A percentile compares a stretch with the other conserved stretches of the same genome.
Conservation (phyloP, 1,140 invertebrate genomes). For the Pseudomyrmex flavicornis region DNA sequence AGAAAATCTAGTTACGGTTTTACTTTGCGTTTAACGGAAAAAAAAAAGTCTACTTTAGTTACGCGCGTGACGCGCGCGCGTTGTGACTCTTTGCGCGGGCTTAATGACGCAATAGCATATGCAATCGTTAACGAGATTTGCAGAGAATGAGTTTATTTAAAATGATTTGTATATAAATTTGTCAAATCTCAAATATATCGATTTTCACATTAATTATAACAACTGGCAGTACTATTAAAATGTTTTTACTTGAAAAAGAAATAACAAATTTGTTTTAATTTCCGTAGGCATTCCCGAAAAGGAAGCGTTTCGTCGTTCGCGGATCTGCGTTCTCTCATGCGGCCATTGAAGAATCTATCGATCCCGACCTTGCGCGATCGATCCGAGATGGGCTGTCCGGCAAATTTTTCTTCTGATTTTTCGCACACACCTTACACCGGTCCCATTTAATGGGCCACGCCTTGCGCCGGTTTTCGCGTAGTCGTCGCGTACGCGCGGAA, state of each 20-base stretch:
- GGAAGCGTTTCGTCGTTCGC: slow-evolving; percentile 1
- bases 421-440: slow-evolving; percentile 49
- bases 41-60: too few relatives aligned
- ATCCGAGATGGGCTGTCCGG: slow-evolving; percentile 5
- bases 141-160: too few relatives aligned
- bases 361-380: slow-evolving; percentile 55
- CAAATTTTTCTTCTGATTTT: background rate
- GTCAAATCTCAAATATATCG: too few relatives aligned
- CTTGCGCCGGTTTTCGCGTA: slow-evolving; percentile 38
- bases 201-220: too few relatives aligned
- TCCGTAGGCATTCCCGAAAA: slow-evolving; percentile 34
- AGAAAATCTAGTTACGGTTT: background rate
- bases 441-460: slow-evolving; percentile 66
- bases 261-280: slow-evolving; percentile 33
- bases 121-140: too few relatives aligned
- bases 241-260: background rate
- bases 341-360: slow-evolving; percentile 47
- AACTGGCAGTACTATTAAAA: too few relatives aligned
- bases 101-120: too few relatives aligned
- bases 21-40: background rate
- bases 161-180: too few relatives aligned
- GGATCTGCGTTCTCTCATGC: slow-evolving; percentile 29
- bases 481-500: background rate
- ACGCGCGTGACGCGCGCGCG: too few relatives aligned
- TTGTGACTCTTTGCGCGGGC: too few relatives aligned